Conservation (phyloP, 2,888 invertebrate species). For the Parascotia fuliginaria region DNA sequence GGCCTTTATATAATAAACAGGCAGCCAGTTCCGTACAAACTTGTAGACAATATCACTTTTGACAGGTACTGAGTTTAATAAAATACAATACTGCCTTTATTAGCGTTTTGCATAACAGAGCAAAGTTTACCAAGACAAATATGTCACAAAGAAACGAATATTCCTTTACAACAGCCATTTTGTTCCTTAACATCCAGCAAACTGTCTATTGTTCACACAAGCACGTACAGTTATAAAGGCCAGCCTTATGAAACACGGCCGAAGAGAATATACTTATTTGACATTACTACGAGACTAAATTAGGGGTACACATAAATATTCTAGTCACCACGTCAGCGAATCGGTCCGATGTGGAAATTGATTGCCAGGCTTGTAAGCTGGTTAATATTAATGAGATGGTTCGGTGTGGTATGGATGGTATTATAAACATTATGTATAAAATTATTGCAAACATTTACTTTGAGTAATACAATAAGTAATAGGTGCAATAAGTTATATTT, state of each 20-base stretch:
- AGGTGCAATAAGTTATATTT: too few relatives aligned
- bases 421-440: background rate
- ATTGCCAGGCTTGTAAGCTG: slow-evolving; percentile 29
- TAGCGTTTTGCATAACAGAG: background rate
- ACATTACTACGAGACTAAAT: slow-evolving; percentile 24
- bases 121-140: background rate
- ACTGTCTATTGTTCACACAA: slow-evolving; percentile 3
- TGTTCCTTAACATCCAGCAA: background rate
- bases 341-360: slow-evolving; percentile 25
- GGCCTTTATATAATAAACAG: too few relatives aligned
- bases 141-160: background rate
- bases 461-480: too few relatives aligned
- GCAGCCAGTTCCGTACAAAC: too few relatives aligned
- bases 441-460: background rate
- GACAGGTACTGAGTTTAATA: too few relatives aligned
- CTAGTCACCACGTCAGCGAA: slow-evolving; percentile 30
- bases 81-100: background rate
- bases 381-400: slow-evolving; percentile 38
- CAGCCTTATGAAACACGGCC: slow-evolving; percentile 16
- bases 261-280: slow-evolving; percentile 22
- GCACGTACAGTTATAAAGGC: slow-evolving; percentile 12
- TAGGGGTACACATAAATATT: slow-evolving; percentile 28
- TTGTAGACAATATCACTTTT: too few relatives aligned
- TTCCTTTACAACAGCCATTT: background rate
- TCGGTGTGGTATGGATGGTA: slow-evolving; percentile 4